These are phyloP conservation scores for Eulemur mongoz DNA, from an alignment of 2,797 vertebrate genomes.

Conservation along the genomic window DNA sequence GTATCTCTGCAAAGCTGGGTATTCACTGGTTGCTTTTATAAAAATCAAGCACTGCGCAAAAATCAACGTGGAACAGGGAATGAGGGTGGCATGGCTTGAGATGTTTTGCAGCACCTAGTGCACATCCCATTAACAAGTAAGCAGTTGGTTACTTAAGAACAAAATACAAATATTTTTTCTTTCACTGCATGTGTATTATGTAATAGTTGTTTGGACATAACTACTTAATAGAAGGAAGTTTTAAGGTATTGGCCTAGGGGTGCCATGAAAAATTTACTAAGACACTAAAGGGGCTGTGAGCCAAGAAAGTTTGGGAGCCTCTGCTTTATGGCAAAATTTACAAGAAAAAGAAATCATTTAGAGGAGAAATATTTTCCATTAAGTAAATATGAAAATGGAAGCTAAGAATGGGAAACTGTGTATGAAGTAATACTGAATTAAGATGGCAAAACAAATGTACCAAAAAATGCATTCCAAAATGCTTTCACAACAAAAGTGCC, in stretches of 20 bases:
- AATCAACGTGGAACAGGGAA: background rate
- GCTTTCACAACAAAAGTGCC: background rate
- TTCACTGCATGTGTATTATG: rapidly evolving
- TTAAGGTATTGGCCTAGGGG: background rate
- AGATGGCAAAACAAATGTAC: background rate
- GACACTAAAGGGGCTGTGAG: background rate
- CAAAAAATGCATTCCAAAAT: background rate
- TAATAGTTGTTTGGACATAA: background rate
- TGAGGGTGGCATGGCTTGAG: background rate
- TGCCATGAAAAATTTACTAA: background rate
- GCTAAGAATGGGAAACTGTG: background rate
- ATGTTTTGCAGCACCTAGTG: rapidly evolving
- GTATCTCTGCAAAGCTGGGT: background rate
- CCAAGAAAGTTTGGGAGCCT: background rate
- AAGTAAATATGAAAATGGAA: background rate
- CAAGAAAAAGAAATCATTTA: background rate
- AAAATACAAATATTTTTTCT: background rate
- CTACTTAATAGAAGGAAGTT: background rate
- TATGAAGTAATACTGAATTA: background rate
- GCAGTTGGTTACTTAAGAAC: background rate
- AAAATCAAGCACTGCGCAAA: background rate
- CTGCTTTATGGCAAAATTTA: background rate
- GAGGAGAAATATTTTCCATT: background rate
- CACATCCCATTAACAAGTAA: background rate
- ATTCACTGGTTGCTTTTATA: background rate